Evolutionary conservation across 1,140 invertebrate genomes (phyloP), one percentile per base, ranked within the genome.

Genomic region (Drosophila gunungcola): DNA sequence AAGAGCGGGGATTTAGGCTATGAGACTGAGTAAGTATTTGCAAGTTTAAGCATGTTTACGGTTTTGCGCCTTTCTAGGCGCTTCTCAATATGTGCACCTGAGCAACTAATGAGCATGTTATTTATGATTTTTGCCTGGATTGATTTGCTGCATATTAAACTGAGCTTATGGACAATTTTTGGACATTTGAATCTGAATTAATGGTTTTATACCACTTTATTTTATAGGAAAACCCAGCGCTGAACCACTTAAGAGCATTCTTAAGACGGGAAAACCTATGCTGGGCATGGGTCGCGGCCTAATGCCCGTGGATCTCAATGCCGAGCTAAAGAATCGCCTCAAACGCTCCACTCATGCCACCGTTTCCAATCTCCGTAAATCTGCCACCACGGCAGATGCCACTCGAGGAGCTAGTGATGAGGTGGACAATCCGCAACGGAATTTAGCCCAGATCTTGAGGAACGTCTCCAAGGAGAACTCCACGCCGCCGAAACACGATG

Each of bases 211-310:
- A 34, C n/a, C n/a, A 32, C 4, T 16, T 16, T 48, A 13, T 48
- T 13, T 34, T 27, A 7, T 39, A 84, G 80, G 29, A n/a, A 78
- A 81, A 55, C 7, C 74, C 39, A 16, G 55, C 4, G 9, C 45
- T 21, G 79, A 89, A 51, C 54, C 80, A 1, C 62, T 76, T 1
- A 85, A 70, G 38, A 93, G 94, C 34, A 94, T 94, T 39, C 78
- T 94, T 7, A 94, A 94, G 78, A 92, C 93, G 3, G 94, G 93
- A 21, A 86, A 64, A 21, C 64, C 83, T 4, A 32, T 74, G 36
- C 11, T 51, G 49, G 70, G 70, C 46, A 76, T 88, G 79, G 83
- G 83, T 5, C 85, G 80, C 25, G 79, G 81, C 3, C 58, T 92
- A 2, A 90, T 92, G 86, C 91, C 91, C n/a, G 81, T 78, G 16